Conservation (phyloP, 2,113 vertebrate genomes). For the Tragelaphus strepsiceros region DNA sequence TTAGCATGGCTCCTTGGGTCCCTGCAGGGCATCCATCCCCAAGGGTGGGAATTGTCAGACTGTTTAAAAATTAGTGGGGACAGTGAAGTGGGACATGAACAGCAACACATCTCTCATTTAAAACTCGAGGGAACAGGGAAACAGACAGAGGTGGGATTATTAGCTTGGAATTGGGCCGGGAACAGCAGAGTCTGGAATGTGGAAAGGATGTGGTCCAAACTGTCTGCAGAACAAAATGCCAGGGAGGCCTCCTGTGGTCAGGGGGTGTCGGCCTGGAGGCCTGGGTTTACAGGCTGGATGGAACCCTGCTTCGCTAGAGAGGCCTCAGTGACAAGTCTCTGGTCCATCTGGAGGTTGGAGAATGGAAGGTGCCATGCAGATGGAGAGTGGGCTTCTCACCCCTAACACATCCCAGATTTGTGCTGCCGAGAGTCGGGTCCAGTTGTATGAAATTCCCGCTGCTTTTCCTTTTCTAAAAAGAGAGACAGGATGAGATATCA, state of each 20-base stretch:
- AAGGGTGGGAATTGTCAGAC: background rate
- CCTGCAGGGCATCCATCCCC: background rate
- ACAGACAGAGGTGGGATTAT: conserved; percentile 32
- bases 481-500: background rate
- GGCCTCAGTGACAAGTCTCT: background rate
- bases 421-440: background rate
- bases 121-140: background rate
- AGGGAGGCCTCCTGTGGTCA: conserved; percentile 38
- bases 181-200: background rate
- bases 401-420: conserved; percentile 49
- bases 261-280: background rate
- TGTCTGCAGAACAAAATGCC: background rate
- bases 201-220: conserved; percentile 28
- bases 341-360: background rate
- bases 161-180: background rate
- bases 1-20: background rate
- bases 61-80: background rate
- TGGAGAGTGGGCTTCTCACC: conserved; percentile 7
- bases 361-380: conserved; percentile 20
- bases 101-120: background rate
- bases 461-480: background rate
- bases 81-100: background rate
- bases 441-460: background rate
- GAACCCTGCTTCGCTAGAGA: background rate
- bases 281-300: background rate